Evolutionary conservation across 1,140 invertebrate genomes (phyloP), one percentile per base, ranked within the genome.

Genomic region (Odontomachus brunneus): DNA sequence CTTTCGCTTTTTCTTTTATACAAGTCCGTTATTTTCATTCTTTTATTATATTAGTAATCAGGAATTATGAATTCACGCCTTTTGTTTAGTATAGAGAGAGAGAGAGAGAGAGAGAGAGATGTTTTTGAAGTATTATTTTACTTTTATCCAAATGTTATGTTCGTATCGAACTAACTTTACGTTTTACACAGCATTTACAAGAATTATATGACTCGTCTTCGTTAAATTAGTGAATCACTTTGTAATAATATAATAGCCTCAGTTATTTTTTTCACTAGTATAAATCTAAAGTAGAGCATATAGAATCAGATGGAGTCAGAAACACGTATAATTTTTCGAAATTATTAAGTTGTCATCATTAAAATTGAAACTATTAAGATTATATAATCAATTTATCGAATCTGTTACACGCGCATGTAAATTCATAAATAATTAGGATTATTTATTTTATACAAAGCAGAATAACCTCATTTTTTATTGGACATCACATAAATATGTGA

Each of bases 111-210:
- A 33, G 29, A n/a, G n/a, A 76, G 49, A 57, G 75, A 22, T 38
- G n/a, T 78, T 81, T 84, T 44, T 49, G 5, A 71, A 60, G 29
- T 71, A 66, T 53, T 81, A 29, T 33, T 57, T 82, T 75, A 19
- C 3, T 14, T 71, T 72, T 48, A 72, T 55, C 17, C 17, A 9
- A 19, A 38, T 55, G 17, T 84, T 55, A 78, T 53, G 12, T 44
- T 80, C 7, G 38, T 67, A 22, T 44, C 9, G 38, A 44, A 44
- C 9, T 9, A 62, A 80, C 55, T 71, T 69, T 69, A 44, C 26
- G 60, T 69, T 83, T 71, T 71, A 48, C 82, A 78, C 74, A 78
- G 74, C 82, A 83, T 83, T 78, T 69, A 78, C 38, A 78, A 26
- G 29, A 60, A 44, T 22, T 26, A 60, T 62, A 69, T 75, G 62